Evolutionary conservation across 2,797 vertebrate species (phyloP), one percentile per base, ranked within the genome.

Genomic region (Crenuchus spilurus): DNA sequence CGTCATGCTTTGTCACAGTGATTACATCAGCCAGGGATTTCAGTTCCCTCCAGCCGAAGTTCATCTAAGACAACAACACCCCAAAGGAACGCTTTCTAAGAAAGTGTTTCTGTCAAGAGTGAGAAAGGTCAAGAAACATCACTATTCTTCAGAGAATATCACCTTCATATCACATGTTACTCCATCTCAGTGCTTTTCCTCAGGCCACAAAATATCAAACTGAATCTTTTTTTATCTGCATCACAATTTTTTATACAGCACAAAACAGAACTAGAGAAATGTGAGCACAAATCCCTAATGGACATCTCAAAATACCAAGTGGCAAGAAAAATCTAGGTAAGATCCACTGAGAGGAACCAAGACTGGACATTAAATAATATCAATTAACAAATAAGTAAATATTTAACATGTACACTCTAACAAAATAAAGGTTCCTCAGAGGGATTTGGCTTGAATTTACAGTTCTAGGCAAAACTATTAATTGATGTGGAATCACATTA

Each of bases 121-220:
- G 26, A 46, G 39, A 31, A 44, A 64, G 33, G 39, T 64, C 8
- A 46, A 64, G 41, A 62, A 28, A 46, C 61, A 46, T 64, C 16
- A 18, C 13, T 46, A 46, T 18, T 16, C 9, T 64, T 62, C 31
- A 64, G 61, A 46, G 16, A 13, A 31, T 18, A 31, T n/a, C 22
- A 16, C 58, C 22, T 64, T 64, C 28, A 11, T 42, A 9, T 64
- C 41, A 46, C 24, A 16, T 46, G 9, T 54, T 30, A 18, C 28
- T 26, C 28, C 20, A 54, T 30, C 28, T 13, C 6, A 6, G 31
- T 37, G 31, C 20, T 33, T 26, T 58, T 35, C 3, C 8, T 2
- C n/a, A 58, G 31, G n/a, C 3, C 16, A 42, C 4, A 22, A 35
- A 30, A 30, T 16, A 54, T 30, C 13, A 26, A 5, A 8, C 33